phyloP scores from a whole-genome alignment of 2,888 invertebrate genomes.

The Drosophila anceps region DNA sequence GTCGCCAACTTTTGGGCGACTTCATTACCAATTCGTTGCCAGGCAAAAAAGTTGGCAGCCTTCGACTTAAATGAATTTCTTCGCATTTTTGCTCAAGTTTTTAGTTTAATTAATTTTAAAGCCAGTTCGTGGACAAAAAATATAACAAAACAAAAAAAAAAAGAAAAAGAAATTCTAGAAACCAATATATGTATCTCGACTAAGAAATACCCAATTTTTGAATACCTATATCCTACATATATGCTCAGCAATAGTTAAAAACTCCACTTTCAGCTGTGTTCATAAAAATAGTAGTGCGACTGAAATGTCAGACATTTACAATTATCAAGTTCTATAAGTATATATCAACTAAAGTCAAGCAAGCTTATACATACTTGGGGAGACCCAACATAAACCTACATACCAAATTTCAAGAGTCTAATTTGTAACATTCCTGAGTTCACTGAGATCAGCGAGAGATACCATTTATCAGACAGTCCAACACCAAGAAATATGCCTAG shows the following conservation, averaged over 20 bases:
- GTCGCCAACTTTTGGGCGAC: slow-evolving; percentile 24
- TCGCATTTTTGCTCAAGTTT: slow-evolving; percentile 59
- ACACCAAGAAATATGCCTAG: neutral
- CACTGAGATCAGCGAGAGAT: neutral
- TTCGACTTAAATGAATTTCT: slow-evolving; percentile 68
- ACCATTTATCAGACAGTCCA: neutral
- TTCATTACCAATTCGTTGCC: slow-evolving; percentile 57
- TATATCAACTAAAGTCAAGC: neutral
- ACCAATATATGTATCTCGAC: too few relatives aligned
- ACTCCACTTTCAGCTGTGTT: too few relatives aligned
- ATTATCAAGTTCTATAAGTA: too few relatives aligned
- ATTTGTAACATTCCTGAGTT: neutral
- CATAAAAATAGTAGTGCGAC: too few relatives aligned
- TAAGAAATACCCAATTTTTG: too few relatives aligned
- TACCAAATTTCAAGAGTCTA: neutral
- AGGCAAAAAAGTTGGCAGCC: slow-evolving; percentile 43
- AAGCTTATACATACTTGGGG: neutral
- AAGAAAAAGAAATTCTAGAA: neutral
- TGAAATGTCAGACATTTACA: too few relatives aligned
- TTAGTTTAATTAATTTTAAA: slow-evolving; percentile 75
- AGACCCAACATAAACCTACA: neutral
- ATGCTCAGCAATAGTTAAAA: too few relatives aligned
- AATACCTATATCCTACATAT: too few relatives aligned
- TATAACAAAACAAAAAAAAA: slow-evolving; percentile 3
- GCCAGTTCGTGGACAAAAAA: slow-evolving; percentile 28